Evolutionary conservation across 2,113 vertebrate species (phyloP), one percentile per base, ranked within the genome.

Genomic region (Sinocyclocheilus anshuiensis): DNA sequence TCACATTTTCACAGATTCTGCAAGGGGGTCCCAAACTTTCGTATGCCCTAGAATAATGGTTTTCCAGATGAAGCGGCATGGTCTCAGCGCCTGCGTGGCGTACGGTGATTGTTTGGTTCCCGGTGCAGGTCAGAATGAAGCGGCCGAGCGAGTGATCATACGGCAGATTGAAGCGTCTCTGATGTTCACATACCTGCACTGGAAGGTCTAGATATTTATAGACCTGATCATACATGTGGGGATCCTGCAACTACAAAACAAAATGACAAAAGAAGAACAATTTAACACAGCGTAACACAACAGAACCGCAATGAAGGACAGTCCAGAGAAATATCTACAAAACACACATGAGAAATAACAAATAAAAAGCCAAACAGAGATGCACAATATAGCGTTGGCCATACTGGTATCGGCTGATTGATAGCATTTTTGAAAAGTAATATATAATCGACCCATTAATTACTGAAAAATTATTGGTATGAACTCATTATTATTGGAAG

Each of bases 161-260:
- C 8, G 63, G 26, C 7, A 29, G 61, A 63, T 13, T 33, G 6
- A 33, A 67, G 6, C 26, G 1, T 36, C 69, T 29, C 48, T 24
- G 75, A 13, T 13, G 6, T 57, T 10, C 91, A 95, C 94, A 92
- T 95, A 96, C 94, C 94, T 95, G 94, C 91, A 92, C 93, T 89
- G 95, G 94, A 87, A 94, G 94, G 92, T 95, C 94, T 93, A 96
- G 93, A 94, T 94, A 96, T 91, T 93, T 94, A 92, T 94, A 95
- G 93, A 95, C 94, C 94, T 95, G 94, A 91, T 95, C 94, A 92
- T 94, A 94, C 93, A 94, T 94, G 92, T 93, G 93, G 89, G 92
- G 92, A 79, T 95, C 94, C 94, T 95, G 94, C 93, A 95, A 94
- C 95, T 95, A 94, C 87, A 94, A 93, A 90, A 92, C 92, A 92